Percentiles rank a stretch among this genome's conserved stretches.
These are phyloP conservation scores for Prunella fulvescens DNA, from an alignment of 2,113 vertebrate species.

Conservation along the genomic window DNA sequence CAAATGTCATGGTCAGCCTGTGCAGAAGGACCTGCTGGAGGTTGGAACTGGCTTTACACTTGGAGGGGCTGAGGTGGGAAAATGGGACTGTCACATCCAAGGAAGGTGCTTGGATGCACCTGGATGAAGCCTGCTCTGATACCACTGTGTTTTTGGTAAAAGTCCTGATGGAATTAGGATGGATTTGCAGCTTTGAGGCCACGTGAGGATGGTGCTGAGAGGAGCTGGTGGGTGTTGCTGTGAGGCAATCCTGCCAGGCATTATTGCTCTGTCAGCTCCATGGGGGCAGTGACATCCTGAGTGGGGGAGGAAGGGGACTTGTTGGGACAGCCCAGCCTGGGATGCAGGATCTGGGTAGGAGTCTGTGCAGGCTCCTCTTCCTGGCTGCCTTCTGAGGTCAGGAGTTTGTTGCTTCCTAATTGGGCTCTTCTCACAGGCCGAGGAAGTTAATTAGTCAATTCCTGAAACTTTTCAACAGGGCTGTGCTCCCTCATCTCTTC, in stretches of 20 bases:
- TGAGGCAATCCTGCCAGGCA: slow-evolving; percentile 8
- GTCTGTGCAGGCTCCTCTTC: background rate
- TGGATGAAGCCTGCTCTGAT: background rate
- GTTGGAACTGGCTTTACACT: background rate
- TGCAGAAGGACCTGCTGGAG: background rate
- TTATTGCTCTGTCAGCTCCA: background rate
- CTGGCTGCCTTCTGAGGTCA: slow-evolving; percentile 19
- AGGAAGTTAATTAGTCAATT: slow-evolving; percentile 14
- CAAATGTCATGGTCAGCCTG: background rate
- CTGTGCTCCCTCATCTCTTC: background rate
- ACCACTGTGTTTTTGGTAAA: background rate
- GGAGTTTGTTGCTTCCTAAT: slow-evolving; percentile 19
- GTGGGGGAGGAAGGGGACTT: slow-evolving; percentile 39
- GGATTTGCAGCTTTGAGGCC: background rate
- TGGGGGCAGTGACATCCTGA: background rate
- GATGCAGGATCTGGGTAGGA: background rate
- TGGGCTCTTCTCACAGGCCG: background rate
- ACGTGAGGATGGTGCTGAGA: background rate
- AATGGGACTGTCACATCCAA: background rate
- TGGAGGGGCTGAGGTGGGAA: background rate
- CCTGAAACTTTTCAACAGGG: slow-evolving; percentile 9
- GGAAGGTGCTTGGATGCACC: background rate
- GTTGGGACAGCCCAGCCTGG: slow-evolving; percentile 21
- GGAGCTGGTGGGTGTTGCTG: background rate
- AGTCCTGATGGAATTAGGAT: background rate